Percentiles rank a stretch among this genome's conserved stretches.
phyloP scores from a whole-genome alignment of 2,797 vertebrate genomes.

The Centroberyx gerrardi region DNA sequence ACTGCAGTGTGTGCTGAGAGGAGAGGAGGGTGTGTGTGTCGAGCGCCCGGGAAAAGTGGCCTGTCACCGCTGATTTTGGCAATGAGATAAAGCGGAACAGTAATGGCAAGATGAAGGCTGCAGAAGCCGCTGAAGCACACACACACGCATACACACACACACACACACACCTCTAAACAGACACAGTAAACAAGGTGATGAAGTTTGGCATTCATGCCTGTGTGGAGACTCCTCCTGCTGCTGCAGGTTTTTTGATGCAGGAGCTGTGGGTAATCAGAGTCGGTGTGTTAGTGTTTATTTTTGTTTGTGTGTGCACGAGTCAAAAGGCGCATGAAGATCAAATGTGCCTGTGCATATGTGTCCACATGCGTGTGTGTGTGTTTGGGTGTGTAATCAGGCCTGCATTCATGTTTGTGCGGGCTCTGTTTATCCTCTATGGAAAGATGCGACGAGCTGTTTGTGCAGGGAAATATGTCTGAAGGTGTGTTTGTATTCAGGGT shows the following conservation, averaged over 20 bases:
- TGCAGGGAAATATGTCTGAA: constrained; percentile 56
- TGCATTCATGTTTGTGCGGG: not conserved
- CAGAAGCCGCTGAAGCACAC: constrained; percentile 14
- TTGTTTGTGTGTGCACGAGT: constrained; percentile 39
- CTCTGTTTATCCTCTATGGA: constrained; percentile 49
- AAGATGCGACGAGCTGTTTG: constrained; percentile 59
- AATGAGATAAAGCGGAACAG: constrained; percentile 78
- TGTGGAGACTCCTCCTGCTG: constrained; percentile 63
- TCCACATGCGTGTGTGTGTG: constrained; percentile 2
- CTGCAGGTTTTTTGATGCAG: constrained; percentile 42
- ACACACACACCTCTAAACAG: constrained; percentile 54
- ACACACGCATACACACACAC: constrained; percentile 22
- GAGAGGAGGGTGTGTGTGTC: constrained; percentile 77
- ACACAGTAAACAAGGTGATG: constrained; percentile 72
- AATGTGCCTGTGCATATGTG: constrained; percentile 19
- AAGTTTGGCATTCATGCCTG: constrained; percentile 71
- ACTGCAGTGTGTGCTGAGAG: constrained; percentile 69
- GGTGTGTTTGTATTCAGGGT: constrained; percentile 69
- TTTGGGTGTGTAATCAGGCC: constrained; percentile 5
- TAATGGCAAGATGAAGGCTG: constrained; percentile 84
- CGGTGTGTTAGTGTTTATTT: constrained; percentile 49
- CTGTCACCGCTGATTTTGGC: constrained; percentile 90
- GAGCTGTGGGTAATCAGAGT: constrained; percentile 57
- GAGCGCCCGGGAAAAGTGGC: constrained; percentile 85
- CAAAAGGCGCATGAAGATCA: constrained; percentile 30